phyloP scores from a whole-genome alignment of 2,113 vertebrate species.

The Thalassoma bifasciatum region DNA sequence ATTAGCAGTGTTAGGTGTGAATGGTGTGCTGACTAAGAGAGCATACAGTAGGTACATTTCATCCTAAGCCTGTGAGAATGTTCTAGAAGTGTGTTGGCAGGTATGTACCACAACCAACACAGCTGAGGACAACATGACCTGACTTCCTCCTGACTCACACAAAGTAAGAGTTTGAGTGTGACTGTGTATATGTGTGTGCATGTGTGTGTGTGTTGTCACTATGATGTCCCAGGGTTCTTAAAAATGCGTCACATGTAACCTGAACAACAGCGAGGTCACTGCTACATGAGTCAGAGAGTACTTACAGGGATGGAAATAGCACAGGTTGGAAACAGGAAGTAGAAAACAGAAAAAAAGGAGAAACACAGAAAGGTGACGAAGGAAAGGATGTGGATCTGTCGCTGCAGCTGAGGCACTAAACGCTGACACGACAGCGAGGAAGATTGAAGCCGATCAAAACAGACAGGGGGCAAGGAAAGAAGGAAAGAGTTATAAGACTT shows the following conservation, averaged over 20 bases:
- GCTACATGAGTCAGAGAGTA: conserved; percentile 15
- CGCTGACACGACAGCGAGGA: conserved; percentile 11
- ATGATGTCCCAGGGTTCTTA: conserved; percentile 38
- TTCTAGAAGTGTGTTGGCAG: conserved; percentile 43
- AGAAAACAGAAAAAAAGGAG: conserved; percentile 11
- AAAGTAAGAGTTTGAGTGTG: background rate
- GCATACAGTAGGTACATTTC: conserved; percentile 13
- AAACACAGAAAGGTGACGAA: background rate
- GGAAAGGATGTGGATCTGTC: background rate
- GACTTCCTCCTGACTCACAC: conserved; percentile 36
- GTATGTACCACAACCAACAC: conserved; percentile 26
- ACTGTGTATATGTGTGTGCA: background rate
- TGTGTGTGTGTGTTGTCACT: conserved; percentile 5
- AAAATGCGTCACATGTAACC: conserved; percentile 53
- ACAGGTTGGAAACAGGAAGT: conserved; percentile 8
- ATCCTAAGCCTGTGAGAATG: conserved; percentile 17
- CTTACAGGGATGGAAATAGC: conserved; percentile 38
- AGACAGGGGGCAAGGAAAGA: conserved; percentile 11
- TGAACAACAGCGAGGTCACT: conserved; percentile 36
- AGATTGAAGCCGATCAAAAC: conserved; percentile 26
- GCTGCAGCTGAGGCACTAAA: background rate
- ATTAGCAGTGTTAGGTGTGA: background rate
- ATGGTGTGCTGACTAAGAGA: background rate
- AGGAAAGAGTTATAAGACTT: background rate
- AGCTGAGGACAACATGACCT: conserved; percentile 34